Percentiles rank a stretch among this genome's conserved stretches.
Evolutionary conservation across 2,113 vertebrate genomes (phyloP).

Genomic region (Bufo bufo): DNA sequence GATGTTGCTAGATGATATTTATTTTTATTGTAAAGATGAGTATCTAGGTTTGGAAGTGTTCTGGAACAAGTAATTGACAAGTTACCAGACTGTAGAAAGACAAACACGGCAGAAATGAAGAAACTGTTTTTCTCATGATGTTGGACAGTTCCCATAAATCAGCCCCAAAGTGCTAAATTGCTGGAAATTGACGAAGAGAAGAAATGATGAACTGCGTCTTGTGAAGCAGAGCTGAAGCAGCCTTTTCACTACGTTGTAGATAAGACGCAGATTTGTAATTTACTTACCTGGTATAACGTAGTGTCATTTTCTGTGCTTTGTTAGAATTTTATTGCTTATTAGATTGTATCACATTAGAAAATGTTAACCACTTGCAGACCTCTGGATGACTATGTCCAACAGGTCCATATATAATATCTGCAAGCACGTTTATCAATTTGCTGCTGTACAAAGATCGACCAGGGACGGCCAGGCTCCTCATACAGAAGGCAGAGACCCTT

Average conservation of each 20-base stretch:
- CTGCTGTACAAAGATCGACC: no score
- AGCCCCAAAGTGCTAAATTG: conserved; percentile 25
- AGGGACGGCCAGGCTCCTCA: no score
- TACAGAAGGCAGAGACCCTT: no score
- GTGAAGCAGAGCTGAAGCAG: conserved; percentile 26
- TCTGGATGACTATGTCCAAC: no score
- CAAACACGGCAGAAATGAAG: conserved; percentile 53
- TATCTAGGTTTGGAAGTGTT: background rate
- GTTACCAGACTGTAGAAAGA: conserved; percentile 52
- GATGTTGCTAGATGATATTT: no score
- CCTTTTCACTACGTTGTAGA: background rate
- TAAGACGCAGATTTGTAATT: background rate
- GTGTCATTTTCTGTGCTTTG: no score
- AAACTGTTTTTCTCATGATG: conserved; percentile 49
- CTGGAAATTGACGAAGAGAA: conserved; percentile 37
- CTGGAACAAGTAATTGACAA: background rate
- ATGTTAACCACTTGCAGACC: no score
- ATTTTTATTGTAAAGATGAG: background rate
- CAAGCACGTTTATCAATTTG: no score
- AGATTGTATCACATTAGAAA: no score
- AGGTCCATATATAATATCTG: no score
- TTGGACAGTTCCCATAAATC: conserved; percentile 57
- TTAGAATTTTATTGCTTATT: no score
- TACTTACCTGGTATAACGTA: background rate
- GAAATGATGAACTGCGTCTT: conserved; percentile 52